Evolutionary conservation across 2,888 invertebrate genomes (phyloP), one percentile per base, ranked within the genome.

Genomic region (Dyspetes luteomarginatus): DNA sequence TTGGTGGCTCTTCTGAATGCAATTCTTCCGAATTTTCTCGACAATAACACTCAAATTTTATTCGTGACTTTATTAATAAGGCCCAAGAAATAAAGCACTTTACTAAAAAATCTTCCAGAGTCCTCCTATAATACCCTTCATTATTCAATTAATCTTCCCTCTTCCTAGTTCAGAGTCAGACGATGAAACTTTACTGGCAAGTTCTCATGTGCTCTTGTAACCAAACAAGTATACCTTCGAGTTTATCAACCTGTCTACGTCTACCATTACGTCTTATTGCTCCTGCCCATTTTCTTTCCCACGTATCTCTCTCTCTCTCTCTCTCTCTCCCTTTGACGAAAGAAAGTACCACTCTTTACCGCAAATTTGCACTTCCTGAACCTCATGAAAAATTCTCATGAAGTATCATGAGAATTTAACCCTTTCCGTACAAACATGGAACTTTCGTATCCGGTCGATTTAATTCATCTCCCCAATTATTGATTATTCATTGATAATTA

Each of bases 91-190:
- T 45, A n/a, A 43, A 69, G 30, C 19, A 68, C 17, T 15, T 15
- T 30, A 22, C 50, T 55, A 41, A 52, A 52, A 50, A n/a, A 41
- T 68, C 19, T 43, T 41, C 60, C 4, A 12, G 22, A 19, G 12
- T 30, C 15, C 43, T 69, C n/a, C n/a, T 55, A 68, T 69, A 71
- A 71, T 69, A 60, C 69, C 68, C 60, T 56, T 77, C 45, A 77
- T 77, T 71, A 77, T 19, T n/a, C n/a, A 36, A 48, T 24, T 22
- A 62, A 28, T 24, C 24, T 52, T 55, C 56, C 64, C 52, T 69
- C 48, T 17, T 55, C 41, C 12, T n/a, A 15, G 45, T n/a, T 12
- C 48, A 19, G 4, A 56, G 62, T 71, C 28, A 30, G 52, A 72
- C 26, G n/a, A n/a, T 7, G 17, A 58, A 55, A 68, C 24, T 55